Conservation (phyloP, 2,797 vertebrate genomes). For the Darevskia nairensis region DNA sequence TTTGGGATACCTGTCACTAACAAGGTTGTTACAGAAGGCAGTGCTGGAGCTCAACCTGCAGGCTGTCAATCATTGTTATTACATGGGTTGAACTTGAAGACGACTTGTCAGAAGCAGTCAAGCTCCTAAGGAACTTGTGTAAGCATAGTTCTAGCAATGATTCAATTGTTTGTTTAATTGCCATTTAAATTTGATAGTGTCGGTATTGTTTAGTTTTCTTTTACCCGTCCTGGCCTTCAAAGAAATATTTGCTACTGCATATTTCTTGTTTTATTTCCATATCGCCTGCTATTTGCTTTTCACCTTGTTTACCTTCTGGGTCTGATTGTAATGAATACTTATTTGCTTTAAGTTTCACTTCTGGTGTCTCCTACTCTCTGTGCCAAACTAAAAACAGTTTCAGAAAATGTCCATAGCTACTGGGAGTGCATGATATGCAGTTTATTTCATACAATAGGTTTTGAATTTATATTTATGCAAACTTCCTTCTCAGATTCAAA, state of each 20-base stretch:
- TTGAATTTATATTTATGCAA: background rate
- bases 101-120: background rate
- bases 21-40: background rate
- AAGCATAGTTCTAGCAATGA: slow-evolving; percentile 2
- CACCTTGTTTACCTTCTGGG: background rate
- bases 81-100: background rate
- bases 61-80: background rate
- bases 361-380: background rate
- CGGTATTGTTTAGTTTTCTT: slow-evolving; percentile 17
- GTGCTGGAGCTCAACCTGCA: background rate
- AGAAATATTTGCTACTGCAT: background rate
- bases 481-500: background rate
- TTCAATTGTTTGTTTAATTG: slow-evolving; percentile 1
- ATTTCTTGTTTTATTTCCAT: slow-evolving; percentile 1
- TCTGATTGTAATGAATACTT: slow-evolving; percentile 1
- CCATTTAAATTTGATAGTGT: background rate
- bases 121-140: background rate
- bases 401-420: background rate
- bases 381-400: slow-evolving; percentile 6
- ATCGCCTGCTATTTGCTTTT: background rate
- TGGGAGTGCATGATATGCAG: background rate
- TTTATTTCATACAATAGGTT: background rate
- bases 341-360: slow-evolving; percentile 14
- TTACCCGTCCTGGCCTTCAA: slow-evolving; percentile 8
- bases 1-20: background rate